Base-by-base conservation (phyloP, 2,797 vertebrate genomes). In the Aulostomus chinensis region DNA sequence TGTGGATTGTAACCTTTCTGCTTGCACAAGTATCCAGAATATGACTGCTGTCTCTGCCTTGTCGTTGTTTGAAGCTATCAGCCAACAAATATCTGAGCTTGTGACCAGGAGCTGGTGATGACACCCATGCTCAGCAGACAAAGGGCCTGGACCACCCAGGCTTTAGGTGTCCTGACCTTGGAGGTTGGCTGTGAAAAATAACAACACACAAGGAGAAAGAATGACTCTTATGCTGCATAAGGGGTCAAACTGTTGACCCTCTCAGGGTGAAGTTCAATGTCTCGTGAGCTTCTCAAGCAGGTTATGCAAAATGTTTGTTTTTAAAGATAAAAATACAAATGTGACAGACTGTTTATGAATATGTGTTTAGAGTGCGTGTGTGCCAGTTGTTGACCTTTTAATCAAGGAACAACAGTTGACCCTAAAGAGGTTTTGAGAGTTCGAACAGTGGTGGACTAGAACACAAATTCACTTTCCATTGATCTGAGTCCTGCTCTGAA, bases 141-240 rank as follows among this genome's bases (percentile, higher is more conserved):
- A 83, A 81, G 78, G 81, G 67, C 73, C 53, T 6, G 52, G 78
- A 88, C 88, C 82, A 85, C 87, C 88, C 66, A 35, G 68, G 81
- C 53, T 80, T 84, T 81, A 70, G 80, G 76, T 84, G 83, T 84
- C 83, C 82, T 86, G 86, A 91, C 91, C 89, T 91, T 90, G 85
- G 66, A 70, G 76, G 66, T 60, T 76, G 61, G 64, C 79, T 76
- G 68, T 84, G 76, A 86, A 78, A 86, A 83, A 85, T 79, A 85
- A 90, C 83, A 88, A 75, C 71, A 60, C 37, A 68, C 68, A 60
- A 56, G 48, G 62, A 70, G 63, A 78, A 81, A 82, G 81, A 81
- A 87, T 82, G 68, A 63, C 60, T 76, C 49, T 54, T 52, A 53
- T 73, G 74, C 67, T 69, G 75, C 64, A 60, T 59, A 62, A 9